Base-by-base conservation (phyloP, 2,888 invertebrate species). In the Eupithecia tripunctaria region DNA sequence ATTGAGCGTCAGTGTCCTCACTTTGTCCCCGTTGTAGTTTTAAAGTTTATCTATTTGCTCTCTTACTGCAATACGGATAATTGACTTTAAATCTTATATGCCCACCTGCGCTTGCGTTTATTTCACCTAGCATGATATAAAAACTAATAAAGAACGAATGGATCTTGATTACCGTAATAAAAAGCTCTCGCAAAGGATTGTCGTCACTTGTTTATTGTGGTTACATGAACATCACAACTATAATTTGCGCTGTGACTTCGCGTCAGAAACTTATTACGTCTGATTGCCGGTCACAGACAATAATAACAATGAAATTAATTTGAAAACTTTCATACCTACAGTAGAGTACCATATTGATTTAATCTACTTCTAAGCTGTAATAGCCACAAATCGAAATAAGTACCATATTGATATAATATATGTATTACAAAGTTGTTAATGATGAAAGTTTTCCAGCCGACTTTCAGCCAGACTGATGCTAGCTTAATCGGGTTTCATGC, bases 121-220 rank as follows among this genome's bases (percentile, higher is more conserved):
- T 76, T 73, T 76, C 76, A 76, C 73, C 75, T 70, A 76, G 78
- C 77, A 72, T 71, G 76, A 78, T 56, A 56, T 75, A 74, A 79
- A 79, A 75, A 74, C 70, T 72, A 78, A 76, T 77, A 77, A 76
- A 80, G 77, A 80, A 80, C 76, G 79, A 79, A 74, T 78, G 72
- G 80, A 70, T 74, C 68, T 73, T 78, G 79, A 80, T 79, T 78
- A 80, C 75, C 72, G 77, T 76, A 78, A 81, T 82, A 82, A 82
- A 82, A 82, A 80, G 78, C 78, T 80, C 74, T 70, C 67, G 67
- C 56, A 10, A 60, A 60, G 73, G 72, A 71, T 76, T 81, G 79
- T 77, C 82, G 81, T 83, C 84, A 82, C 77, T 74, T 80, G 75
- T 82, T 80, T 81, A 79, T 75, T 81, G 81, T 81, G 82, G 81